These are phyloP conservation scores for Oreochromis grahami DNA, from an alignment of 2,797 vertebrate species.

Conservation along the genomic window DNA sequence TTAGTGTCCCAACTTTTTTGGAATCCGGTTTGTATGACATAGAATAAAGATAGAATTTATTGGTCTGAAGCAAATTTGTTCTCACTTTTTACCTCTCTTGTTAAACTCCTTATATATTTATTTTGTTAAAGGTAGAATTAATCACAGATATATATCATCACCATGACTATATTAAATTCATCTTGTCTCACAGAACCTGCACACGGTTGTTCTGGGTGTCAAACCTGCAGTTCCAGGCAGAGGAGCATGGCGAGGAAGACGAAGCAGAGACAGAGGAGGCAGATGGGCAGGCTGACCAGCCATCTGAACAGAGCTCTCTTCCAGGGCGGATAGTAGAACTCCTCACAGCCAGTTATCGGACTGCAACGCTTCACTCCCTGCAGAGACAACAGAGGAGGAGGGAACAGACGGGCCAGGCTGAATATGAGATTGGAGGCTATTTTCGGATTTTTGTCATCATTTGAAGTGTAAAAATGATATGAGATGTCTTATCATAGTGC, in stretches of 20 bases:
- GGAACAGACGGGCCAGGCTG: not conserved
- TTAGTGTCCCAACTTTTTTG: no score
- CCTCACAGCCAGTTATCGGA: slow-evolving; percentile 86
- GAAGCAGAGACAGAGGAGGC: slow-evolving; percentile 83
- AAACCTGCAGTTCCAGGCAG: slow-evolving; percentile 83
- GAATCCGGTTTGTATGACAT: no score
- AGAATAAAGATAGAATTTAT: not conserved
- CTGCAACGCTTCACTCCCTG: slow-evolving; percentile 88
- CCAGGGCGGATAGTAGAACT: slow-evolving; percentile 92
- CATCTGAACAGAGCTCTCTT: slow-evolving; percentile 88
- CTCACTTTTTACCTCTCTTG: not conserved
- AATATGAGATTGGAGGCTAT: not conserved
- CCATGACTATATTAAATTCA: not conserved
- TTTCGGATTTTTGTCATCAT: not conserved
- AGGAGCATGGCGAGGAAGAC: slow-evolving; percentile 91
- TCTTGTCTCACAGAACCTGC: not conserved
- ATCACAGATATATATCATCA: not conserved
- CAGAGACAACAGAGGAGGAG: not conserved
- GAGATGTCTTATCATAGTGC: not conserved
- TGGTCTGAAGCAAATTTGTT: not conserved
- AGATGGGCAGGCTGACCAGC: slow-evolving; percentile 89
- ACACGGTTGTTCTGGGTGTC: not conserved
- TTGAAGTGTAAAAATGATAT: not conserved
- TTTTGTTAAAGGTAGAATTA: not conserved
- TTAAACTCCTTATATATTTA: not conserved